A percentile compares a stretch with the other conserved stretches of the same genome.
These are phyloP conservation scores for Jordanella pulchra DNA, from an alignment of 2,797 vertebrate species.

Conservation along the genomic window DNA sequence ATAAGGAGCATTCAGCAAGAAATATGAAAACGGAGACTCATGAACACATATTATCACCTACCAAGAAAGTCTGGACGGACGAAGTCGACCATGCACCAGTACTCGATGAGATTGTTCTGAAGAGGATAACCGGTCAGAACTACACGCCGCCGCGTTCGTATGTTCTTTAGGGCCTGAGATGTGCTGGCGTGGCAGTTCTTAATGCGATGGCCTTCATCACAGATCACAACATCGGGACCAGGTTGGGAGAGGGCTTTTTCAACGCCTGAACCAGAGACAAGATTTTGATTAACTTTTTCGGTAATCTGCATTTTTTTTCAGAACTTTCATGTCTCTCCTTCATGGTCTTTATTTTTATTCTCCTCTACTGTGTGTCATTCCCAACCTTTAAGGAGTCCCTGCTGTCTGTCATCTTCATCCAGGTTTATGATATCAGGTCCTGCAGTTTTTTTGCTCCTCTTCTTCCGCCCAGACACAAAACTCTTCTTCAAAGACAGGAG, in stretches of 20 bases:
- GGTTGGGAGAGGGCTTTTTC: conserved; percentile 91
- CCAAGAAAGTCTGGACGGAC: conserved; percentile 95
- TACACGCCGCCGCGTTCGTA: conserved; percentile 88
- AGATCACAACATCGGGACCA: conserved; percentile 95
- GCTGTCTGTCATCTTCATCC: conserved; percentile 94
- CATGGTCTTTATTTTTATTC: not conserved
- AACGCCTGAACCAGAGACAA: conserved; percentile 78
- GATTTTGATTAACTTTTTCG: not conserved
- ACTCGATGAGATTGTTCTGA: conserved; percentile 98
- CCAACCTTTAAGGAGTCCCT: conserved; percentile 94
- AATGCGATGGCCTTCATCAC: conserved; percentile 97
- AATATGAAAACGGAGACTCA: not conserved
- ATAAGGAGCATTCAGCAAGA: not conserved
- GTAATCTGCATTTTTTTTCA: not conserved
- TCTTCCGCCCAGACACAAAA: conserved; percentile 90
- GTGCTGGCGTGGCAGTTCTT: conserved; percentile 99
- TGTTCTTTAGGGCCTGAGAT: conserved; percentile 95
- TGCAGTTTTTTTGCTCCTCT: conserved; percentile 90
- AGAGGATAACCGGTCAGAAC: conserved; percentile 94
- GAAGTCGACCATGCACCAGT: conserved; percentile 99
- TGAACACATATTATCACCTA: conserved; percentile 73
- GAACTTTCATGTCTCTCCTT: not conserved
- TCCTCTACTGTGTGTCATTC: fast-evolving
- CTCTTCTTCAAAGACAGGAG: conserved; percentile 96
- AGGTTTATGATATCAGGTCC: conserved; percentile 91